Conservation (phyloP, 1,140 invertebrate genomes). For the Procambarus virginalis region DNA sequence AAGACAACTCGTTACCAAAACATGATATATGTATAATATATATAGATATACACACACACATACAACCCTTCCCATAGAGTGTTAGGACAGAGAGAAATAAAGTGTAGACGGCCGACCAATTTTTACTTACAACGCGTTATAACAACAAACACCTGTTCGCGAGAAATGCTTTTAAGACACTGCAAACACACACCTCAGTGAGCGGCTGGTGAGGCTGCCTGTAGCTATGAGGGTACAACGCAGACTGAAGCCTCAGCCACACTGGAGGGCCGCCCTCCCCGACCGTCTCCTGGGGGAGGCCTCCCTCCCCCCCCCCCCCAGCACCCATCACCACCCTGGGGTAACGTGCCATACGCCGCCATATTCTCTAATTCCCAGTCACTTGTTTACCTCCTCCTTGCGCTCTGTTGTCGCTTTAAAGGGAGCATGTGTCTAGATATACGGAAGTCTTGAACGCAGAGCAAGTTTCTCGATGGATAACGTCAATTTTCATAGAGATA, state of each 20-base stretch:
- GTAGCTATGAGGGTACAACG: conserved; percentile 63
- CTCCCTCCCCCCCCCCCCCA: background rate
- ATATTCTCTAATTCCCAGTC: background rate
- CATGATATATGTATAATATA: no score
- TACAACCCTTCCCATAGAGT: conserved; percentile 10
- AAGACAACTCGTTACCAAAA: background rate
- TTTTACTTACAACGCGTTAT: conserved; percentile 12
- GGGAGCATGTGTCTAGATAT: background rate
- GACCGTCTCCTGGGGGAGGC: background rate
- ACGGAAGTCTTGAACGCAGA: background rate
- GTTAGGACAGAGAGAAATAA: conserved; percentile 14
- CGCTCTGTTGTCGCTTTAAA: background rate
- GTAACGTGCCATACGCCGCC: background rate
- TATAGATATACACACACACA: background rate
- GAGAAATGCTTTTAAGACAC: conserved; percentile 33
- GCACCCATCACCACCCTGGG: background rate
- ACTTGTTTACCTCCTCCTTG: background rate
- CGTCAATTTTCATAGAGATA: background rate
- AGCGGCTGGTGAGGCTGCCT: conserved; percentile 56
- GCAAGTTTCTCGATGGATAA: background rate
- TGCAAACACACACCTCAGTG: conserved; percentile 47
- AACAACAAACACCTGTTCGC: conserved; percentile 52
- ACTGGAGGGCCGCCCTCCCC: conserved; percentile 7
- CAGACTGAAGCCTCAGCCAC: conserved; percentile 28
- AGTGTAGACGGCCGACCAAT: conserved; percentile 1